phyloP scores from a whole-genome alignment of 2,888 invertebrate species.

The Rosalia funebris region DNA sequence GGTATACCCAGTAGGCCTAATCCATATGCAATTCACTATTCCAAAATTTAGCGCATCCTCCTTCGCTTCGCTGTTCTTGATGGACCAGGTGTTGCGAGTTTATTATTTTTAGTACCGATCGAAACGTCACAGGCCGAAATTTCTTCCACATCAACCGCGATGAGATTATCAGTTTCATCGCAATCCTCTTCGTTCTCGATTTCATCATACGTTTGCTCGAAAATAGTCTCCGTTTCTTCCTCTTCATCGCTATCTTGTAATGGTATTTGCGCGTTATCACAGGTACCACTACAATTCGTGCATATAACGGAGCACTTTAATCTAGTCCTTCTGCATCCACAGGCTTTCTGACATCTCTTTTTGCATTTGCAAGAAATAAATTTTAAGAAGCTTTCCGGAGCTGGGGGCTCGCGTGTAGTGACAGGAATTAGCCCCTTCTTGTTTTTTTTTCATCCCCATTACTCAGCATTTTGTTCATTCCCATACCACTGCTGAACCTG shows the following conservation, averaged over 20 bases:
- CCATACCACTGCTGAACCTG: not conserved
- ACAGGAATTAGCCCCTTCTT: constrained; percentile 15
- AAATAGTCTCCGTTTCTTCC: too few relatives aligned
- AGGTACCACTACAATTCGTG: not conserved
- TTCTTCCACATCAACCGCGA: too few relatives aligned
- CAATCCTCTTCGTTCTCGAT: too few relatives aligned
- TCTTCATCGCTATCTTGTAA: too few relatives aligned
- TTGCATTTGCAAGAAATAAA: constrained; percentile 39
- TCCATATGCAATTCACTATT: too few relatives aligned
- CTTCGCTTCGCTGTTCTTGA: too few relatives aligned
- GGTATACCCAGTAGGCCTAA: not conserved
- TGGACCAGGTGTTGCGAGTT: not conserved
- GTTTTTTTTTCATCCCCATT: constrained; percentile 17
- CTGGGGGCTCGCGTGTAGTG: constrained; percentile 12
- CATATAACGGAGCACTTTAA: not conserved
- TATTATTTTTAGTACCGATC: too few relatives aligned
- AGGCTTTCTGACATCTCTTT: constrained; percentile 23
- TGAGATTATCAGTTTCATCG: too few relatives aligned
- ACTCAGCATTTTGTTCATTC: not conserved
- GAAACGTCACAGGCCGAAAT: too few relatives aligned
- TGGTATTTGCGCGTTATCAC: too few relatives aligned
- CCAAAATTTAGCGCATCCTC: too few relatives aligned
- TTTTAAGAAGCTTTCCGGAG: not conserved
- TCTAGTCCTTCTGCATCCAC: constrained; percentile 36
- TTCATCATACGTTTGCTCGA: too few relatives aligned